phyloP scores from a whole-genome alignment of 2,113 vertebrate species.

The Chaetodon trifascialis region DNA sequence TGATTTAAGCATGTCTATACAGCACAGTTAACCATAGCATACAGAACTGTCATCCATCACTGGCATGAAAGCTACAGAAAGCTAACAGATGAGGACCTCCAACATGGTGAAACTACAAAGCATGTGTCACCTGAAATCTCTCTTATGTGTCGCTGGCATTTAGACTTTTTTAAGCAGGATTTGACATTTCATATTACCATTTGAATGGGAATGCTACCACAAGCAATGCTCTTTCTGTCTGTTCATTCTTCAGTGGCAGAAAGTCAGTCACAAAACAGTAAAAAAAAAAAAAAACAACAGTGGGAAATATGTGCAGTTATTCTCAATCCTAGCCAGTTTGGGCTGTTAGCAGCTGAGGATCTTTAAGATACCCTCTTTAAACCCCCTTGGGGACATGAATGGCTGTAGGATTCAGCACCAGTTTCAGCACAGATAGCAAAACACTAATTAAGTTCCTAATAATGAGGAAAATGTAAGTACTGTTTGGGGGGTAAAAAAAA shows the following conservation, averaged over 20 bases:
- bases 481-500: background rate
- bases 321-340: background rate
- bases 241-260: constrained; percentile 2
- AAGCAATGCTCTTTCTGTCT: constrained; percentile 1
- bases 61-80: constrained; percentile 7
- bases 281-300: background rate
- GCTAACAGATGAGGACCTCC: constrained; percentile 28
- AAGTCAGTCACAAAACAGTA: background rate
- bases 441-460: constrained; percentile 4
- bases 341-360: background rate
- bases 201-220: constrained; percentile 29
- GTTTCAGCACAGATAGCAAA: background rate
- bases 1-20: constrained; percentile 4
- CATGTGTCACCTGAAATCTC: constrained; percentile 40
- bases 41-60: constrained; percentile 41
- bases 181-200: constrained; percentile 59
- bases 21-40: background rate
- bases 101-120: constrained; percentile 34
- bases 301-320: constrained; percentile 1
- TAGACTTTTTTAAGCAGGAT: constrained; percentile 42
- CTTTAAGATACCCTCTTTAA: background rate
- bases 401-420: constrained; percentile 13
- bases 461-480: constrained; percentile 4
- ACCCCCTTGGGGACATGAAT: background rate
- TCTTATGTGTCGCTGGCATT: constrained; percentile 36